Percentiles rank a stretch among this genome's conserved stretches.
phyloP scores from a whole-genome alignment of 1,140 invertebrate genomes.

The Heliconius eleuchia region DNA sequence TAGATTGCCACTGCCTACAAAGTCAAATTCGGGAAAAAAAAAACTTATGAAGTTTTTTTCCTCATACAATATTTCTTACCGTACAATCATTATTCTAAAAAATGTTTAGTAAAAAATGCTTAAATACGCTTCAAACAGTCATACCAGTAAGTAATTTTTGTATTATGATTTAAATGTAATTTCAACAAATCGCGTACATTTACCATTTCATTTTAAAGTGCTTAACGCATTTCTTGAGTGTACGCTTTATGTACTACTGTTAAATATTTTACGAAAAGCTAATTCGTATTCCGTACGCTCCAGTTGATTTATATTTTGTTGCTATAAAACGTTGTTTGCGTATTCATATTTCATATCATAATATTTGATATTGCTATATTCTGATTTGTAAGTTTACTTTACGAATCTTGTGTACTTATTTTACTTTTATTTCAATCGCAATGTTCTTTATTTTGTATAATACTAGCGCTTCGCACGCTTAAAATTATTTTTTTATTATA shows the following conservation, averaged over 20 bases:
- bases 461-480: no score
- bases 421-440: not conserved
- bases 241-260: not conserved
- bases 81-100: no score
- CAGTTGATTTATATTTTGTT: not conserved
- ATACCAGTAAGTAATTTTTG: not conserved
- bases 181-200: not conserved
- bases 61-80: no score
- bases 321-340: slow-evolving; percentile 6
- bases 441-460: not conserved
- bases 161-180: not conserved
- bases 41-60: no score
- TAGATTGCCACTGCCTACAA: no score
- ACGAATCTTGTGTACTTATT: not conserved
- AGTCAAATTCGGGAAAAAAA: no score
- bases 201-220: slow-evolving; percentile 1
- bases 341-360: not conserved
- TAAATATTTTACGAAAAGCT: slow-evolving; percentile 5
- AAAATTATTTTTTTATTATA: no score
- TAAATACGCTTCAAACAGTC: not conserved
- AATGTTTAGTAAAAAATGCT: no score
- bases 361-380: not conserved
- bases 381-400: not conserved
- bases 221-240: not conserved
- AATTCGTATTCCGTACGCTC: slow-evolving; percentile 1